Conservation (phyloP, 2,888 invertebrate genomes). For the Drosophila paramelanica region DNA sequence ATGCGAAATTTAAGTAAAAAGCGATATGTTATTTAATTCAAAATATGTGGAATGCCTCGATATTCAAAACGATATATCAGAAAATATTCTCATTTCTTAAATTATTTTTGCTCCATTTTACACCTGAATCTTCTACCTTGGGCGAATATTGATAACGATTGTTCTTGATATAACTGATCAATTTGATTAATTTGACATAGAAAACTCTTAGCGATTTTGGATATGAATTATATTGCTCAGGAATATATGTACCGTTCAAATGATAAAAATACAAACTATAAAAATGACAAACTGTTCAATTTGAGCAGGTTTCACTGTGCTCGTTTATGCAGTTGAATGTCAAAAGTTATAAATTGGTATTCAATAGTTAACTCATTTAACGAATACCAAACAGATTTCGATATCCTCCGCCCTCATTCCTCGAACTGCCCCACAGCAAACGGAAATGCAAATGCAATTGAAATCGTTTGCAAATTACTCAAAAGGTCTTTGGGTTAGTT, state of each 20-base stretch:
- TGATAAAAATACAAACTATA: neutral
- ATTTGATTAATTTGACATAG: too few species aligned
- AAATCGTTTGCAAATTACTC: conserved; percentile 30
- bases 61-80: too few species aligned
- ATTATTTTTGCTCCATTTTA: too few species aligned
- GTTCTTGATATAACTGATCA: too few species aligned
- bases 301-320: neutral
- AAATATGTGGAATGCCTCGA: too few species aligned
- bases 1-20: too few species aligned
- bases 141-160: too few species aligned
- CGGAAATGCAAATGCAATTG: conserved; percentile 21
- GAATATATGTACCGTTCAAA: neutral
- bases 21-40: too few species aligned
- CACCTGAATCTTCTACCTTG: too few species aligned
- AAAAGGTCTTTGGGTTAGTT: conserved; percentile 23
- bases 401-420: neutral
- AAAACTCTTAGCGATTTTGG: too few species aligned
- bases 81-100: too few species aligned
- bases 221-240: too few species aligned
- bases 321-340: neutral
- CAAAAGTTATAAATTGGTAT: neutral
- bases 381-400: neutral
- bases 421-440: neutral
- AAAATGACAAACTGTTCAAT: neutral
- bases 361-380: conserved; percentile 20